Evolutionary conservation across 2,888 invertebrate genomes (phyloP).

Genomic region (Poecilus cupreus): DNA sequence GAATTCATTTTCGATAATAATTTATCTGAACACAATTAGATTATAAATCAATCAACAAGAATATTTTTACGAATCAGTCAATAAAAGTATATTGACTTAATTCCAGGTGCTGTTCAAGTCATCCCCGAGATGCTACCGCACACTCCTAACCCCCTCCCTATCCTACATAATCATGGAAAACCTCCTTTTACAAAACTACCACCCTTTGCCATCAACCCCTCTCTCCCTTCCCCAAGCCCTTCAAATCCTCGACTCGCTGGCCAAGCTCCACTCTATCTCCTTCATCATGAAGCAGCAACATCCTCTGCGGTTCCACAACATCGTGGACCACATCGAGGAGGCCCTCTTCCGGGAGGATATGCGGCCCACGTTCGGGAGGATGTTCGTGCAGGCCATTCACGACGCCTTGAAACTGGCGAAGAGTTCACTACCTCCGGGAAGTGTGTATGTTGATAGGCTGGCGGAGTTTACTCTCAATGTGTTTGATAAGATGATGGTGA

Average conservation of each 20-base stretch:
- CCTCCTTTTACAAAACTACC: constrained; percentile 56
- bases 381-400: constrained; percentile 62
- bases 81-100: not conserved
- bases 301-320: constrained; percentile 59
- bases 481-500: constrained; percentile 48
- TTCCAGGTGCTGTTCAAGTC: constrained; percentile 31
- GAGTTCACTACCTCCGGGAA: constrained; percentile 61
- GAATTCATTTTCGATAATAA: too few species aligned
- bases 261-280: constrained; percentile 63
- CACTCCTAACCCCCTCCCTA: not conserved
- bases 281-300: constrained; percentile 62
- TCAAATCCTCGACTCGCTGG: constrained; percentile 60
- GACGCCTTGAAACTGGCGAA: constrained; percentile 63
- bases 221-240: constrained; percentile 46
- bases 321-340: constrained; percentile 62
- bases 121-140: constrained; percentile 34
- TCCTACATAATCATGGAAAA: constrained; percentile 61
- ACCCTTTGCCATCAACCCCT: constrained; percentile 52
- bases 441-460: constrained; percentile 62
- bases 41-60: too few species aligned
- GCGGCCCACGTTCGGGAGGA: constrained; percentile 54
- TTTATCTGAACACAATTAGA: too few species aligned
- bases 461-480: constrained; percentile 59
- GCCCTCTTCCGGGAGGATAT: constrained; percentile 59
- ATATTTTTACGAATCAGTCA: too few species aligned